A percentile compares a stretch with the other conserved stretches of the same genome.
phyloP scores from a whole-genome alignment of 2,888 invertebrate species.

The Tridacna crocea region DNA sequence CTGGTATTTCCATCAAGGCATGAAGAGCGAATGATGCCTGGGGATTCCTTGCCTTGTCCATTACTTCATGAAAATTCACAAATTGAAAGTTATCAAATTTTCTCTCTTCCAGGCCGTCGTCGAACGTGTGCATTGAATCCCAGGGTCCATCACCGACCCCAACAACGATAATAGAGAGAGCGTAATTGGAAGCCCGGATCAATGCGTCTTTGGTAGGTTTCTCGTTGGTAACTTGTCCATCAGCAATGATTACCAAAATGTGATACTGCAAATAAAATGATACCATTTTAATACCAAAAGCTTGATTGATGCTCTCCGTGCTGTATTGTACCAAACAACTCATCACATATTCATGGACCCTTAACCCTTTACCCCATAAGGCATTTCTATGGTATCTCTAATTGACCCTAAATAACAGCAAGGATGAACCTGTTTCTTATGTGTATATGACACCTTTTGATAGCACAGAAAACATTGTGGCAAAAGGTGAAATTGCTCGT shows the following conservation, averaged over 20 bases:
- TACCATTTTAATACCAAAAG: background rate
- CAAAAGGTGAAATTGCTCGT: too few relatives aligned
- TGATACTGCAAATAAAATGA: constrained; percentile 82
- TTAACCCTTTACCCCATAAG: too few relatives aligned
- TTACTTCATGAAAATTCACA: constrained; percentile 76
- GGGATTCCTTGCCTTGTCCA: constrained; percentile 68
- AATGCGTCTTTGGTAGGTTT: constrained; percentile 84
- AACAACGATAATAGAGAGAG: constrained; percentile 85
- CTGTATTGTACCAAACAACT: too few relatives aligned
- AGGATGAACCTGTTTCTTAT: too few relatives aligned
- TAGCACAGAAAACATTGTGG: too few relatives aligned
- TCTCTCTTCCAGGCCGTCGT: constrained; percentile 84
- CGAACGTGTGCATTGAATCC: constrained; percentile 85
- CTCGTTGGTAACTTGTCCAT: constrained; percentile 85
- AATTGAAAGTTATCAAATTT: constrained; percentile 84
- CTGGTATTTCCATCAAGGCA: constrained; percentile 85
- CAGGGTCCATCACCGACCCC: constrained; percentile 86
- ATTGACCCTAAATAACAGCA: too few relatives aligned
- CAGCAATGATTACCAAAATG: constrained; percentile 85
- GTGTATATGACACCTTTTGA: too few relatives aligned
- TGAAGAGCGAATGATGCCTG: constrained; percentile 84
- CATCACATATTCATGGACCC: too few relatives aligned
- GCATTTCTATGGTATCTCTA: too few relatives aligned
- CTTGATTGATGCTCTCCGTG: background rate
- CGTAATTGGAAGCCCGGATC: constrained; percentile 85